Percentiles rank a stretch among this genome's conserved stretches.
Evolutionary conservation across 2,113 vertebrate species (phyloP).

Genomic region (Raja brachyura): DNA sequence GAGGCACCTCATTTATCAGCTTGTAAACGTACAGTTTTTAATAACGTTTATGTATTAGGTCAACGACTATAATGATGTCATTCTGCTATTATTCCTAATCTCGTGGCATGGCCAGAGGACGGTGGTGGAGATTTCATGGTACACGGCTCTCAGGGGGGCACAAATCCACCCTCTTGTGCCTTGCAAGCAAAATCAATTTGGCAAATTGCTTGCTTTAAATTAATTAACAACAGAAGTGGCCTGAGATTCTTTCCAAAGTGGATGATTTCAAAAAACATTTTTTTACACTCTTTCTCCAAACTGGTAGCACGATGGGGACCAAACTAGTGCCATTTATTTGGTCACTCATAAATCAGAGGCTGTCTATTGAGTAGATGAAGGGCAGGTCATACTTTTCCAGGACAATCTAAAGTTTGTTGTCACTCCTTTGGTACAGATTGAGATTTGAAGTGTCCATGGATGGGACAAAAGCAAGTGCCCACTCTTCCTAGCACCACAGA

Average conservation of each 20-base stretch:
- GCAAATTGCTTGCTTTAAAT: conserved; percentile 17
- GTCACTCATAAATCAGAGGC: background rate
- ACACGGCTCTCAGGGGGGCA: background rate
- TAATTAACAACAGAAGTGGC: conserved; percentile 4
- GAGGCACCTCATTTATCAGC: background rate
- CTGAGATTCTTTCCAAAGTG: background rate
- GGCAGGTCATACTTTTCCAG: background rate
- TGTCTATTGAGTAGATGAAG: background rate
- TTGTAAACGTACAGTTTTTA: background rate
- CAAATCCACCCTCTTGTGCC: background rate
- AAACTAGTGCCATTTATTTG: background rate
- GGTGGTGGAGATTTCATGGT: background rate
- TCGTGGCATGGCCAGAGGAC: conserved; percentile 22
- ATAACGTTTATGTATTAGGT: background rate
- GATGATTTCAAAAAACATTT: background rate
- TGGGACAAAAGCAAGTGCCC: background rate
- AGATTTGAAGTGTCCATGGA: background rate
- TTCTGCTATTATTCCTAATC: conserved; percentile 26
- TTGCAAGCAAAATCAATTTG: background rate
- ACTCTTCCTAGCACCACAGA: background rate
- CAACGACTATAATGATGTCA: background rate
- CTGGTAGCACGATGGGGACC: too few relatives aligned
- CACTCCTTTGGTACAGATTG: background rate
- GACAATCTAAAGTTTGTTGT: background rate
- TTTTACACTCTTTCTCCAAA: background rate